Evolutionary conservation across 2,113 vertebrate species (phyloP).

Genomic region (Anolis sagrei): DNA sequence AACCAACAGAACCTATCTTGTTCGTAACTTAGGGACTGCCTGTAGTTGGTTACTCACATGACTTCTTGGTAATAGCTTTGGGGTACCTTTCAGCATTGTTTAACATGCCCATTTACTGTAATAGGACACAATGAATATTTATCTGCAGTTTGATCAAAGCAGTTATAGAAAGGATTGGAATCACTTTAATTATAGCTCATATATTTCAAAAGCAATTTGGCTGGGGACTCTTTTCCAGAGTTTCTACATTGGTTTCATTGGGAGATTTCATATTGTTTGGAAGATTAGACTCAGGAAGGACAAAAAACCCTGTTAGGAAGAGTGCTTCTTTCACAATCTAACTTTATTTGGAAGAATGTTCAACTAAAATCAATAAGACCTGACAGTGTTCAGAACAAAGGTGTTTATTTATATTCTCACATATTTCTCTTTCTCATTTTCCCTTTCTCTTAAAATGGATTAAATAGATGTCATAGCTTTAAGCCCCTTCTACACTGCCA

Average conservation of each 20-base stretch:
- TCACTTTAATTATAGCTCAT: background rate
- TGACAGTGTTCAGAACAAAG: background rate
- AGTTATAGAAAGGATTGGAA: background rate
- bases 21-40: too few species aligned
- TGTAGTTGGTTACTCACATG: background rate
- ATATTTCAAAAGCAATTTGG: background rate
- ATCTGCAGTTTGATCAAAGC: background rate
- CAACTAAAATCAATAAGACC: background rate
- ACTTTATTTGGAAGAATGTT: background rate
- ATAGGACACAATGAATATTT: background rate
- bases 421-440: background rate
- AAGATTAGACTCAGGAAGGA: background rate
- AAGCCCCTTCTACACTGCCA: background rate
- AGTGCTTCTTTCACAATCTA: background rate
- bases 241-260: background rate
- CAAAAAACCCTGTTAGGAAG: background rate
- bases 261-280: slow-evolving; percentile 20
- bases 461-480: background rate
- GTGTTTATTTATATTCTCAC: background rate
- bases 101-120: background rate
- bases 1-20: too few species aligned
- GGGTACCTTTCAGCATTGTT: background rate
- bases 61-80: background rate
- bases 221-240: background rate
- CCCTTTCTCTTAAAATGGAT: background rate